These are phyloP conservation scores for Drosophila suboccidentalis DNA, from an alignment of 2,888 invertebrate genomes.

Conservation along the genomic window DNA sequence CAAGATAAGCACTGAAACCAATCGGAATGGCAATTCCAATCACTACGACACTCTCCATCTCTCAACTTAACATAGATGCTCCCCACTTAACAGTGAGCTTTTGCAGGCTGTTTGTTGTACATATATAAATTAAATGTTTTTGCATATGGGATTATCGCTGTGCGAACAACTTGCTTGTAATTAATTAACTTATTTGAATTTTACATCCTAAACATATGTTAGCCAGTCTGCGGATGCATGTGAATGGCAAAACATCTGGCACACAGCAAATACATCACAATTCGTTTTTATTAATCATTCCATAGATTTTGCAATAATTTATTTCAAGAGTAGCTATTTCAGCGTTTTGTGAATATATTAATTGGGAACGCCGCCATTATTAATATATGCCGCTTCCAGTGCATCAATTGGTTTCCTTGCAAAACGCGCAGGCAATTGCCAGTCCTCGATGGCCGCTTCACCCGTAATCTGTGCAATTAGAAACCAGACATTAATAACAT, in stretches of 20 bases:
- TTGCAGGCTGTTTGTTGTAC: not conserved
- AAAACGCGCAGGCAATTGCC: slow-evolving; percentile 89
- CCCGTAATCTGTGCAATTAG: slow-evolving; percentile 42
- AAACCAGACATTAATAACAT: not conserved
- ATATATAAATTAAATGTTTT: slow-evolving; percentile 6
- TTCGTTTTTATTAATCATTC: slow-evolving; percentile 14
- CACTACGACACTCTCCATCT: slow-evolving; percentile 5
- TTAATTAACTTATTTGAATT: slow-evolving; percentile 18
- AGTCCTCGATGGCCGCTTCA: slow-evolving; percentile 88
- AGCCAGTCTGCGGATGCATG: slow-evolving; percentile 4
- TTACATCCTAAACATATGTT: slow-evolving; percentile 32
- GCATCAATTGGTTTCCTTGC: slow-evolving; percentile 88
- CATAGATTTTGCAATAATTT: slow-evolving; percentile 33
- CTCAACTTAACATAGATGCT: slow-evolving; percentile 33
- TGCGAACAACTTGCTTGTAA: slow-evolving; percentile 1
- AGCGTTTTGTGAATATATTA: slow-evolving; percentile 21
- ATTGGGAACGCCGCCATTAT: slow-evolving; percentile 88
- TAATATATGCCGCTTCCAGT: slow-evolving; percentile 90
- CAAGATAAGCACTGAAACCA: slow-evolving; percentile 60
- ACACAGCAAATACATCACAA: slow-evolving; percentile 7
- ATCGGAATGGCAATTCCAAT: slow-evolving; percentile 38
- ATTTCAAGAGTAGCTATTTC: slow-evolving; percentile 27
- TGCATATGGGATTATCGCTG: not conserved
- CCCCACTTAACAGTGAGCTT: slow-evolving; percentile 47
- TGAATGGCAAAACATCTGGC: slow-evolving; percentile 40